Percentiles rank a stretch among this genome's conserved stretches.
phyloP scores from a whole-genome alignment of 2,888 invertebrate species.

The Unio pictorum region DNA sequence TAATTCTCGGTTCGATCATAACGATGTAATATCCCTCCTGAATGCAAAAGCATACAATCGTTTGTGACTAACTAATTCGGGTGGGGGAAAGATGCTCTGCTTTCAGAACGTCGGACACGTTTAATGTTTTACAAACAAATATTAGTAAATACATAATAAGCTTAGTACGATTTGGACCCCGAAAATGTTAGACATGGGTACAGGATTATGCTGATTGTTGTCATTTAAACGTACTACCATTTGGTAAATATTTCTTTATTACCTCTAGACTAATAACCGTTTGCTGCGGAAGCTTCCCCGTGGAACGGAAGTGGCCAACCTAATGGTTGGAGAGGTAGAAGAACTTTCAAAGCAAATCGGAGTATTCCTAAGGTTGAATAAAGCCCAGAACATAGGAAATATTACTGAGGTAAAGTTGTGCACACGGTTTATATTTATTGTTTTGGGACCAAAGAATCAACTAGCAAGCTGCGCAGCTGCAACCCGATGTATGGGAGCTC shows the following conservation, averaged over 20 bases:
- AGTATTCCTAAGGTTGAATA: slow-evolving; percentile 91
- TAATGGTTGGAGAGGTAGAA: slow-evolving; percentile 96
- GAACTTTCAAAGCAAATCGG: slow-evolving; percentile 93
- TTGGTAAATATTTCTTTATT: background rate
- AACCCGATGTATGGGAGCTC: slow-evolving; percentile 92
- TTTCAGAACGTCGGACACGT: too few relatives aligned
- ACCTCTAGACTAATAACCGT: slow-evolving; percentile 47
- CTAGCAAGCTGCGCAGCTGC: slow-evolving; percentile 85
- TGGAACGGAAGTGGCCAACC: slow-evolving; percentile 97
- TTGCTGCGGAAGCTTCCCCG: slow-evolving; percentile 88
- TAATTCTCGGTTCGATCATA: too few relatives aligned
- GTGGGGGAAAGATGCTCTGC: too few relatives aligned
- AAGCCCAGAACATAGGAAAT: slow-evolving; percentile 90
- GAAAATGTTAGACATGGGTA: too few relatives aligned
- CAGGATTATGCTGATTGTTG: too few relatives aligned
- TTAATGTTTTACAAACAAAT: too few relatives aligned
- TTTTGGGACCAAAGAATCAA: slow-evolving; percentile 82
- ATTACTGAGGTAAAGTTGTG: slow-evolving; percentile 92
- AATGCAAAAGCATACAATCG: too few relatives aligned
- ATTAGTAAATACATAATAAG: too few relatives aligned
- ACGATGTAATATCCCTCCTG: too few relatives aligned
- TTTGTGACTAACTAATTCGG: too few relatives aligned
- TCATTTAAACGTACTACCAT: background rate
- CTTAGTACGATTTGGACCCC: rapidly evolving
- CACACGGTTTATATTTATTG: slow-evolving; percentile 88